Base-by-base conservation (phyloP, 2,797 vertebrate genomes). In the Amniataba percoides region DNA sequence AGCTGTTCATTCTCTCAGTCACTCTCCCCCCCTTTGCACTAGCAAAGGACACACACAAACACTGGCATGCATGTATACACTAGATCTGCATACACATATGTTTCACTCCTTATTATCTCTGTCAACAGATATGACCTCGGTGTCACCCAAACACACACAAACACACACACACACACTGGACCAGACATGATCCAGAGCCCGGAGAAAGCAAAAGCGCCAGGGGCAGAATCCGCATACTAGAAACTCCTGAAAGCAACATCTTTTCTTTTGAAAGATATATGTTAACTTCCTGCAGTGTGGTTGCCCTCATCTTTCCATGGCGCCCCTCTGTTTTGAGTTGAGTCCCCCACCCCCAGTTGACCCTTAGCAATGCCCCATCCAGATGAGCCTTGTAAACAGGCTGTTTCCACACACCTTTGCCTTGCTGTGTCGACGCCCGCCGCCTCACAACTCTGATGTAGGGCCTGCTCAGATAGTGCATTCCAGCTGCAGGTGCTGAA, bases 401-500 rank as follows among this genome's bases (percentile, higher is more conserved):
- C 95, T 88, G 93, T 95, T 95, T 94, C 93, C 91, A 61, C 92
- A 93, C 93, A 92, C 95, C 95, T 93, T 53, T 89, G 9, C 92
- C 92, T 83, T 70, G 58, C 93, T 78, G 88, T 92, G 92, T 95
- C 90, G 94, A 96, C 95, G 95, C 93, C 85, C 86, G 82, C 81
- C 5, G 82, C 85, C 84, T 86, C 52, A 84, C 62, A 92, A 55
- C 94, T 93, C 94, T 93, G 95, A 94, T 91, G 80, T 85, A 86
- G 86, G 91, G 83, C 91, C 76, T 62, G 90, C 79, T 52, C 83
- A 76, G 80, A 92, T 90, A 90, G 81, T 86, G 90, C 93, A 94
- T 95, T 96, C 93, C 85, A 93, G 84, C 87, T 78, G 80, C 87
- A 73, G 49, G 93, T 95, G 96, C 94, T 95, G 95, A 97, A 96